Base-by-base conservation (phyloP, 1,140 invertebrate genomes). In the Cheumatopsyche charites region DNA sequence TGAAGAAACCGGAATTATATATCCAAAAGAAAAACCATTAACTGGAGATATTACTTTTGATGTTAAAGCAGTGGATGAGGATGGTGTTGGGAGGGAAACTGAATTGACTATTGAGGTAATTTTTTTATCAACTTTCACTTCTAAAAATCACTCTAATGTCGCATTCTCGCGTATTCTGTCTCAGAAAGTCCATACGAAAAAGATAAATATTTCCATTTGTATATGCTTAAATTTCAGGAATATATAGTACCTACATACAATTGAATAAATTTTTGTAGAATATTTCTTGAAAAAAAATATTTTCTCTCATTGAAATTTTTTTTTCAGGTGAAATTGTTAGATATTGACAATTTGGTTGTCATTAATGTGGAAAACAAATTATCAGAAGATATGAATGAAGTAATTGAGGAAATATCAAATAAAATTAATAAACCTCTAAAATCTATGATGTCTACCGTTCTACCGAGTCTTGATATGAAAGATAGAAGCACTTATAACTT, bases 1-100 rank as follows among this genome's bases (percentile, higher is more conserved):
- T 70, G 62, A 66, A n/a, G 45, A 74, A 36, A 74, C 71, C 52
- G 78, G 78, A n/a, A 67, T 76, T 7, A 61, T 79, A n/a, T 79
- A 78, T 76, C 78, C 78, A 7, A 75, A 73, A 62, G 62, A 69
- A n/a, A 42, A 67, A 19, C 42, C 55, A 4, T 66, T 41, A 58
- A 68, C 68, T 66, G 45, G 73, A n/a, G 41, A 73, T n/a, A 42
- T 43, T 11, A 36, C 5, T 26, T 72, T 76, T 26, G 72, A 13
- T 7, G 73, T 78, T 15, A 61, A 42, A 17, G 78, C 78, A 41
- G 69, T 58, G 25, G 77, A 78, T 71, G 4, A 65, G 47, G 25
- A 75, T 73, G 75, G 75, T 12, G 42, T 36, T 15, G 75, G 75
- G 21, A 19, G 42, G 0, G 0, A 12, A 23, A 41, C 68, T 9